Percentiles rank a stretch among this genome's conserved stretches.
Conservation (phyloP, 2,113 vertebrate genomes). For the Podarcis muralis region DNA sequence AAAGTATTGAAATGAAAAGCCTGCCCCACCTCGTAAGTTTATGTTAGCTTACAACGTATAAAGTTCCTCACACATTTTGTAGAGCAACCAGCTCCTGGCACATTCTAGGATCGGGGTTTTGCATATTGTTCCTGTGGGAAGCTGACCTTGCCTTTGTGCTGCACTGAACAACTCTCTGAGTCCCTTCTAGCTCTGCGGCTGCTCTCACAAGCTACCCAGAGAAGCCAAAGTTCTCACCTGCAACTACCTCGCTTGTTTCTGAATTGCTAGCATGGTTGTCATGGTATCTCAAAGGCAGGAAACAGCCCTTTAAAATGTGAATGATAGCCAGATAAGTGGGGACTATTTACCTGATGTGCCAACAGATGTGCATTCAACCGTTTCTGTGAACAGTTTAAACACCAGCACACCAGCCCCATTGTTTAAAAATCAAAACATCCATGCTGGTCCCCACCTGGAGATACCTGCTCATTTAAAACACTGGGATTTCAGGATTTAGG, state of each 20-base stretch:
- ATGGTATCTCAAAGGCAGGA: constrained; percentile 1
- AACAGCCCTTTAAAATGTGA: background rate
- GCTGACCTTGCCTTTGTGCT: background rate
- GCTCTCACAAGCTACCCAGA: background rate
- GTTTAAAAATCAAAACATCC: constrained; percentile 7
- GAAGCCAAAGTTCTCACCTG: background rate
- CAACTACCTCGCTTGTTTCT: background rate
- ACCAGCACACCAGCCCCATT: background rate
- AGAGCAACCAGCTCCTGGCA: background rate
- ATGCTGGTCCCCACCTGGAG: background rate
- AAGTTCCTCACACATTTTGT: background rate
- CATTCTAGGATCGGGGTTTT: background rate
- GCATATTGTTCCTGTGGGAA: no score
- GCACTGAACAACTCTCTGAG: background rate
- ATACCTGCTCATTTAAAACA: background rate
- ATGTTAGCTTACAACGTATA: background rate
- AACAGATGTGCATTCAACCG: background rate
- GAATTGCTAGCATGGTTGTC: background rate
- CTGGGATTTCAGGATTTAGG: background rate
- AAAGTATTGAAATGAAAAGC: background rate
- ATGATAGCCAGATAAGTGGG: background rate
- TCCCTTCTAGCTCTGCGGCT: background rate
- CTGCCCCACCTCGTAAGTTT: background rate
- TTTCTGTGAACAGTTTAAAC: background rate
- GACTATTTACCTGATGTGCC: constrained; percentile 13